These are phyloP conservation scores for Procambarus virginalis DNA, from an alignment of 1,140 invertebrate species.

Conservation along the genomic window DNA sequence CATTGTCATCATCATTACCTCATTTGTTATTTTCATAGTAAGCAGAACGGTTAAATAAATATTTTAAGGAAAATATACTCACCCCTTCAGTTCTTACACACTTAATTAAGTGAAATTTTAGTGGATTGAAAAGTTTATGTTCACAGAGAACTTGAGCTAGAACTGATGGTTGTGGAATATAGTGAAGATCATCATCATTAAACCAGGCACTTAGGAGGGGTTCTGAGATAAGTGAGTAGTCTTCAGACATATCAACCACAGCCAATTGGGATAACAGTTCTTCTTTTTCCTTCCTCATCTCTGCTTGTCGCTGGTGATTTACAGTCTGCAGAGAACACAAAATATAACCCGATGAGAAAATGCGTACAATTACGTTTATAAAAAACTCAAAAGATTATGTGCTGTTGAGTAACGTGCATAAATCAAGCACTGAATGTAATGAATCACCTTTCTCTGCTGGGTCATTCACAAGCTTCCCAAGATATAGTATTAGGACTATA, in stretches of 20 bases:
- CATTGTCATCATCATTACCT: no score
- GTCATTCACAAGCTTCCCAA: no score
- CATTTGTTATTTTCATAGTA: no score
- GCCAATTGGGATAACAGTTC: conserved; percentile 30
- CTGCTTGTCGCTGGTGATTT: conserved; percentile 54
- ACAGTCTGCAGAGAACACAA: conserved; percentile 35
- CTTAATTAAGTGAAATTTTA: conserved; percentile 54
- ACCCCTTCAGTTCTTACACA: conserved; percentile 57
- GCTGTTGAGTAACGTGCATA: no score
- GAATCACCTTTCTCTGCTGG: no score
- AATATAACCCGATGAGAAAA: no score
- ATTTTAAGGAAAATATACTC: conserved; percentile 2
- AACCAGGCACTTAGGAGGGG: conserved; percentile 66
- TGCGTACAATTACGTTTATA: no score
- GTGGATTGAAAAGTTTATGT: conserved; percentile 62
- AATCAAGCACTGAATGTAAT: no score
- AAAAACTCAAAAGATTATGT: no score
- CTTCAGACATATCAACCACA: conserved; percentile 50
- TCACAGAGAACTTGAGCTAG: conserved; percentile 62
- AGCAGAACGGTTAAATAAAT: no score
- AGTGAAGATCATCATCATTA: conserved; percentile 50
- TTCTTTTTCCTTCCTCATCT: conserved; percentile 59
- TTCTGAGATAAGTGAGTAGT: conserved; percentile 52
- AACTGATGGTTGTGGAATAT: conserved; percentile 55
- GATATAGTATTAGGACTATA: no score